Base-by-base conservation (phyloP, 2,888 invertebrate species). In the Sinopyrophorus schimmeli region DNA sequence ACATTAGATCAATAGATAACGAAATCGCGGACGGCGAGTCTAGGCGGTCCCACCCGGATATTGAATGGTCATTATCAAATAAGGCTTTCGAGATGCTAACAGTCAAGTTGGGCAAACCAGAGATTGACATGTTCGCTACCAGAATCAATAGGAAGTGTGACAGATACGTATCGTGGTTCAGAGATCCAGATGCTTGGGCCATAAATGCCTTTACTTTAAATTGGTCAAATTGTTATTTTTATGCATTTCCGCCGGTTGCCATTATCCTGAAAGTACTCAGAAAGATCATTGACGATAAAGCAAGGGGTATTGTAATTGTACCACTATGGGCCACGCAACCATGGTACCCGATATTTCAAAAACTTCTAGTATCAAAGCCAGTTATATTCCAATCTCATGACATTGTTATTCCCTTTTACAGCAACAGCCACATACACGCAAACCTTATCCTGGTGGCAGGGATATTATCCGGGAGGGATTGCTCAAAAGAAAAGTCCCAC, bases 261-360 rank as follows among this genome's bases (percentile, higher is more conserved):
- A 10, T 43, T 16, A 12, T 43, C 5, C n/a, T 43, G 4, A 43
- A 16, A 44, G 21, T 41, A 1, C 17, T 66, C 5, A 37, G 41
- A 38, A 64, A 65, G 7, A 35, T 43, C 17, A 11, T 18, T 11
- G 11, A 16, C 1, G 61, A 65, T 23, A 47, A 40, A 23, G 58
- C 63, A 3, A 27, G 17, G 9, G 59, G 61, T 1, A 57, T 62
- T 9, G 23, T 63, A 4, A 54, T 61, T 3, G 59, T 62, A 7
- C 61, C 57, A 7, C 18, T 42, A 9, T 65, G 53, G 61, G 48
- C 51, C 27, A 44, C 50, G 1, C 62, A 65, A 35, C 55, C 60
- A n/a, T 30, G 30, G 30, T 30, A 16, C 5, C 34, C 34, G 7
- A 10, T 34, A 10, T 34, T 34, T 20, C 9, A 20, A 9, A 17